Evolutionary conservation across 2,113 vertebrate genomes (phyloP), one percentile per base, ranked within the genome.

Genomic region (Callospermophilus lateralis): DNA sequence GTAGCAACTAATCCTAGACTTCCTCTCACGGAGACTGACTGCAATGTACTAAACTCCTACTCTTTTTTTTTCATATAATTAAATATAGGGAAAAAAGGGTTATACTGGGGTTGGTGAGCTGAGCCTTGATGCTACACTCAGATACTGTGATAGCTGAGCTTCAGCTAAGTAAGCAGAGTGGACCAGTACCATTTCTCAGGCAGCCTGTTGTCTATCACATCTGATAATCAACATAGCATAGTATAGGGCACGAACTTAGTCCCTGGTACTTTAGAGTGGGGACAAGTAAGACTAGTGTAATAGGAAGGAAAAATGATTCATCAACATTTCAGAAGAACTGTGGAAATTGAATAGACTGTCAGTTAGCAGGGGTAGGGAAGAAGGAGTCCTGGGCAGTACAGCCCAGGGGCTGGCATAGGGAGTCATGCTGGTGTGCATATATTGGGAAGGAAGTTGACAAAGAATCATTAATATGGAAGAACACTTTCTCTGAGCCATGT

Each of bases 41-140:
- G 63, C 11, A 79, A 63, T 22, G 4, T 16, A 85, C 32, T 73
- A 88, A 96, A 97, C 0, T 5, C 22, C n/a, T 93, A 48, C 68
- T 80, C 1, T 95, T 97, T 58, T 95, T 97, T 58, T 97, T 94
- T 89, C 90, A 68, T 58, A 72, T 30, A 91, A 92, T 89, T 96
- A 61, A 85, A 93, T 22, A 80, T 45, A 55, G 28, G 28, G 32
- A 34, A 68, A 90, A 2, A 39, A 79, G 32, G 32, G 39, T 26
- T 42, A 94, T 89, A 88, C 17, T n/a, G 30, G 53, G 24, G 58
- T n/a, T 67, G 74, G 77, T 55, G 51, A 89, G 93, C 61, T 85
- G 81, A 92, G 84, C 78, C 34, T 77, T 45, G 45, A 65, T n/a
- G 26, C 30, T 76, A 94, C 63, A 37, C 48, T 94, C 30, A 86